Percentiles rank a stretch among this genome's conserved stretches.
phyloP scores from a whole-genome alignment of 2,888 invertebrate species.

The Caenorhabditis japonica region DNA sequence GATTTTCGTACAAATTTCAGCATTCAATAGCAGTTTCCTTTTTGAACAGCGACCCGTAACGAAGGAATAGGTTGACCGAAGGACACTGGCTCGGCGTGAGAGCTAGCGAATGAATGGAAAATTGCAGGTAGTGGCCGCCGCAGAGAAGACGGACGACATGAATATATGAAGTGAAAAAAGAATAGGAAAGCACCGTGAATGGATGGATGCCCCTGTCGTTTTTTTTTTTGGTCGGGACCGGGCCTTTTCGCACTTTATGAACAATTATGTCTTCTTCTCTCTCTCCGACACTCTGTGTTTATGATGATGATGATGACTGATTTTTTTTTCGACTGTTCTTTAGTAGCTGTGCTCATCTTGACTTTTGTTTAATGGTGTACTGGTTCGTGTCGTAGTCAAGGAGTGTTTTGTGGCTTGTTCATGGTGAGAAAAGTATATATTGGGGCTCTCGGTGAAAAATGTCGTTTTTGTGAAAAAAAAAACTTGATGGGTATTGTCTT shows the following conservation, averaged over 20 bases:
- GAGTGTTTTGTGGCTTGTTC: no score
- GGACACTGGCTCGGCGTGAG: not conserved
- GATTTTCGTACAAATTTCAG: slow-evolving; percentile 42
- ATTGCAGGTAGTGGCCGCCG: slow-evolving; percentile 41
- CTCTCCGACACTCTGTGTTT: slow-evolving; percentile 2
- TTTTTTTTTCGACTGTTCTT: not conserved
- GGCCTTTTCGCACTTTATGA: slow-evolving; percentile 5
- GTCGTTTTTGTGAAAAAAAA: no score
- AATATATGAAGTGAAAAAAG: slow-evolving; percentile 43
- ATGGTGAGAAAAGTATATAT: no score
- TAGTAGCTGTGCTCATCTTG: not conserved
- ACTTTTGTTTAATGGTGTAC: not conserved
- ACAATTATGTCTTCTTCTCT: slow-evolving; percentile 23
- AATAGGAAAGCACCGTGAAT: slow-evolving; percentile 3
- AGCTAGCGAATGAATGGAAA: slow-evolving; percentile 47
- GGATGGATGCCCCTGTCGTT: slow-evolving; percentile 15
- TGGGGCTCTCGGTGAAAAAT: no score
- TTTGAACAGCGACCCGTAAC: no score
- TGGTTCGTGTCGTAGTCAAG: no score
- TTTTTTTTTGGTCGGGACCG: slow-evolving; percentile 4
- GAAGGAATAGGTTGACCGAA: slow-evolving; percentile 14
- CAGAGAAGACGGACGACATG: slow-evolving; percentile 1
- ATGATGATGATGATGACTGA: slow-evolving; percentile 22
- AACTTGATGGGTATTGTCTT: no score
- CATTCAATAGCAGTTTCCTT: slow-evolving; percentile 10